Percentiles rank a stretch among this genome's conserved stretches.
These are phyloP conservation scores for Lepus europaeus DNA, from an alignment of 2,113 vertebrate genomes.

Conservation along the genomic window DNA sequence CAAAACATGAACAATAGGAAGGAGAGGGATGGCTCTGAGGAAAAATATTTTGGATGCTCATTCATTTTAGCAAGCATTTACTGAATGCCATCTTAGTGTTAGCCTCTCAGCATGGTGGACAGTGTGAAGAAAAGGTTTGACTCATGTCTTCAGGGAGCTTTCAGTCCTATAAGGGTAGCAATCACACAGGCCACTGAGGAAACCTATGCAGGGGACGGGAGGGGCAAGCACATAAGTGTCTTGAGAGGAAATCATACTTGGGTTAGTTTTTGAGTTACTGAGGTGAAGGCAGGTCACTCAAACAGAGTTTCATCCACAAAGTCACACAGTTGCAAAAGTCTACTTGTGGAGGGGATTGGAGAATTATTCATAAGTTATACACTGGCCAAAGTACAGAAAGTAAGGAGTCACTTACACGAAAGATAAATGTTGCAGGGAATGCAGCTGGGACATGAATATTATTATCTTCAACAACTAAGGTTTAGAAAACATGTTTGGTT, in stretches of 20 bases:
- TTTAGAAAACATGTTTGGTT: neutral
- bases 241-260: neutral
- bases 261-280: neutral
- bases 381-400: neutral
- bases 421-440: neutral
- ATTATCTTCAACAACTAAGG: neutral
- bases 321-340: neutral
- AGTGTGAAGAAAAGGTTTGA: neutral
- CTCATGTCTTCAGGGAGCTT: neutral
- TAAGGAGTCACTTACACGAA: neutral
- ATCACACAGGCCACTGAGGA: neutral
- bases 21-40: neutral
- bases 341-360: neutral
- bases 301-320: neutral
- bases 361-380: neutral
- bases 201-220: neutral
- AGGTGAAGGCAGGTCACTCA: neutral
- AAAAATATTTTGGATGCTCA: neutral
- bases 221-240: neutral
- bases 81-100: neutral
- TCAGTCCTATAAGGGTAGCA: neutral
- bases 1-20: neutral
- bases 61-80: neutral
- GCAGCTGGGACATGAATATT: neutral
- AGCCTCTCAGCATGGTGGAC: neutral